A percentile compares a stretch with the other conserved stretches of the same genome.
Evolutionary conservation across 2,797 vertebrate genomes (phyloP).

Genomic region (Threskiornis aethiopicus): DNA sequence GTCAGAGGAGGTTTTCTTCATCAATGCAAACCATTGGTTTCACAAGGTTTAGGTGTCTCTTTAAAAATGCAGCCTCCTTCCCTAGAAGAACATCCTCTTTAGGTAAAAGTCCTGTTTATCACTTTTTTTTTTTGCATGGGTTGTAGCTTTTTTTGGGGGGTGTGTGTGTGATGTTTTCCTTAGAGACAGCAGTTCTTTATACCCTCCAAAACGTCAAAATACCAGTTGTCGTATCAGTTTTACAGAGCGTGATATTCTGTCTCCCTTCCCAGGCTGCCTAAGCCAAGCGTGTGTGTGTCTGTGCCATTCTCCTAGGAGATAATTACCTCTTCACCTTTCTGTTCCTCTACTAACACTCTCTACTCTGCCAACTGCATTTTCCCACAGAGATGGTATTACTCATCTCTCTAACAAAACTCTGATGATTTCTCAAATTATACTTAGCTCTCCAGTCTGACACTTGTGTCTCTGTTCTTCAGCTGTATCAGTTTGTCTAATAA

Average conservation of each 20-base stretch:
- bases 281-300: background rate
- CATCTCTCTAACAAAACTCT: slow-evolving; percentile 52
- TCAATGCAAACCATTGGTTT: background rate
- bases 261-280: background rate
- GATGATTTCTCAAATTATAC: slow-evolving; percentile 56
- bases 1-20: background rate
- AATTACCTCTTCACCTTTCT: slow-evolving; percentile 65
- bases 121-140: background rate
- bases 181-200: background rate
- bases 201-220: background rate
- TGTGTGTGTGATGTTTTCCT: background rate
- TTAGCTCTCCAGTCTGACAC: slow-evolving; percentile 35
- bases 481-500: slow-evolving; percentile 25
- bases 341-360: slow-evolving; percentile 18
- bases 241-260: background rate
- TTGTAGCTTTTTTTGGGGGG: background rate
- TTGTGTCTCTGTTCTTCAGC: background rate
- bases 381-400: slow-evolving; percentile 59
- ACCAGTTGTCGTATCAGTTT: background rate
- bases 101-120: background rate
- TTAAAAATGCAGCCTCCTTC: background rate
- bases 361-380: slow-evolving; percentile 49
- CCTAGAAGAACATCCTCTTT: background rate
- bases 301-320: slow-evolving; percentile 53
- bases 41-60: background rate